phyloP scores from a whole-genome alignment of 2,113 vertebrate species.

The Naja naja region DNA sequence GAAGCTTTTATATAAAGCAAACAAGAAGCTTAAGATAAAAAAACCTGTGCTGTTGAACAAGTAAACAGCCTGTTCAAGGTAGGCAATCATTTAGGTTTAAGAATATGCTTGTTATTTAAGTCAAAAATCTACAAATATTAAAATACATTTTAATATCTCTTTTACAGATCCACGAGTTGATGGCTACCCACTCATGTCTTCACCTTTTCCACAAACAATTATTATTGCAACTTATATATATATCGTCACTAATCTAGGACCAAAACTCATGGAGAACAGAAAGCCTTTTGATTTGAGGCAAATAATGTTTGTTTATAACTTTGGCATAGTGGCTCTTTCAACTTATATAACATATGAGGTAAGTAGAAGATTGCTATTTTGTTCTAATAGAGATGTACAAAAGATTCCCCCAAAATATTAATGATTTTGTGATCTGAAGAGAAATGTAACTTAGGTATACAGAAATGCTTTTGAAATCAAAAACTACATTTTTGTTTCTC shows the following conservation, averaged over 20 bases:
- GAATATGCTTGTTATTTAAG: neutral
- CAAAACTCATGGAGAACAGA: slow-evolving; percentile 92
- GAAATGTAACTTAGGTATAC: neutral
- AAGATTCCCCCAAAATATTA: neutral
- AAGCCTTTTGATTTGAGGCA: slow-evolving; percentile 89
- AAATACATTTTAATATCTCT: slow-evolving; percentile 8
- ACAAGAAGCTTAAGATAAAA: neutral
- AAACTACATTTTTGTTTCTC: neutral
- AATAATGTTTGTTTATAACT: slow-evolving; percentile 87
- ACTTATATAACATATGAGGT: slow-evolving; percentile 94
- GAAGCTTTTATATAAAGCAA: neutral
- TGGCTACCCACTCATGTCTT: slow-evolving; percentile 90
- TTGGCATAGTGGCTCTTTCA: slow-evolving; percentile 85
- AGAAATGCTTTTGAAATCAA: neutral
- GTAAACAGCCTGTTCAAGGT: neutral
- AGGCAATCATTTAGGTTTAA: neutral
- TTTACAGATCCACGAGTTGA: slow-evolving; percentile 83
- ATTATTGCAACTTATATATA: slow-evolving; percentile 85
- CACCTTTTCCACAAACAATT: slow-evolving; percentile 84
- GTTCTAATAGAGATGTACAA: neutral
- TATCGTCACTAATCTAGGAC: slow-evolving; percentile 89
- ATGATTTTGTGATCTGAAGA: neutral
- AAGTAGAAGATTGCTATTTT: slow-evolving; percentile 56
- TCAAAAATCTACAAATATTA: neutral
- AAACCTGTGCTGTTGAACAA: neutral